Base-by-base conservation (phyloP, 1,140 invertebrate genomes). In the Neodiprion lecontei region DNA sequence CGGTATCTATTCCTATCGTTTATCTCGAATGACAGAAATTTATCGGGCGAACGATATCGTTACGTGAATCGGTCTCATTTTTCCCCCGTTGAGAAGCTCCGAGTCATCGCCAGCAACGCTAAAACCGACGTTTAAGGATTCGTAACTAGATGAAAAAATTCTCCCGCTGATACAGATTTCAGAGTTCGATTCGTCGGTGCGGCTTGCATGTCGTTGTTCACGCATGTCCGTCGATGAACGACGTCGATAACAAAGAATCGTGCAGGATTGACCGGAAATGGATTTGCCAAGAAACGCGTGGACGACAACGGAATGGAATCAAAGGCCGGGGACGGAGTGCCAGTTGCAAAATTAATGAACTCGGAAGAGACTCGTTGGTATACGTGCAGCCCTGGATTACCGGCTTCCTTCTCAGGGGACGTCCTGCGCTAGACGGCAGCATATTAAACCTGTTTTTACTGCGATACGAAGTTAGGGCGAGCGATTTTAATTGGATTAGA, bases 401-500 rank as follows among this genome's bases (percentile, higher is more conserved):
- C 53, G 53, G 53, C 53, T 61, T 61, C 53, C 67, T 69, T 69
- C 67, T 21, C 21, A 21, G 67, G 40, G 21, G 67, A 21, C 17
- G 21, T 47, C 21, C 40, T 69, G 67, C 67, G 67, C 67, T 47
- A 69, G 67, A 47, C 67, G 67, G 67, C 23, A 47, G 67, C 67
- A 69, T 69, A 69, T 69, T 69, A 69, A 69, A 69, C 14, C 40
- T 23, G 67, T 69, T 69, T 69, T 69, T 69, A 21, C 67, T 21
- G 10, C 67, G 67, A 69, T 69, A 69, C 21, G 67, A 23, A 47
- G 67, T 47, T 47, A 69, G 21, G 40, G 67, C 40, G 21, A 69
- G 23, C 67, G 21, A 69, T 69, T 69, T 69, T 69, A 69, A 69
- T 69, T 69, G 67, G 67, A 69, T 69, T 69, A 69, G 67, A 69